Conservation (phyloP, 2,888 invertebrate genomes). For the Timandra comae region DNA sequence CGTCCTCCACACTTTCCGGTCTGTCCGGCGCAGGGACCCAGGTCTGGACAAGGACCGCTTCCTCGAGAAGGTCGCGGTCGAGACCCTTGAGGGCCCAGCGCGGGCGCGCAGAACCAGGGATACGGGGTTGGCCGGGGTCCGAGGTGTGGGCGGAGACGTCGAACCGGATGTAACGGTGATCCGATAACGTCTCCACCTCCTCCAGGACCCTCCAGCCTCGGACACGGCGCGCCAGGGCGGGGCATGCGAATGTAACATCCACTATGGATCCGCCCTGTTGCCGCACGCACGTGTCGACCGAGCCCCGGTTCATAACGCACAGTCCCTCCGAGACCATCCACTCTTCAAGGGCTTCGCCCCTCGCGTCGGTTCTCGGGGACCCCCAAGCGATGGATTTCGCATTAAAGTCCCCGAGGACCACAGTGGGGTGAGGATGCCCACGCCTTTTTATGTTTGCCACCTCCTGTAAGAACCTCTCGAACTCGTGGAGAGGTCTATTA, state of each 20-base stretch:
- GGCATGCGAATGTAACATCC: slow-evolving; percentile 4
- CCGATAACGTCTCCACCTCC: slow-evolving; percentile 1
- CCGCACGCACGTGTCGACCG: slow-evolving; percentile 1
- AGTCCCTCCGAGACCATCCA: neutral
- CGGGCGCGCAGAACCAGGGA: neutral
- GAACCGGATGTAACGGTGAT: slow-evolving; percentile 4
- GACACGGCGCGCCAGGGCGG: neutral
- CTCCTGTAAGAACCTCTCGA: slow-evolving; percentile 9
- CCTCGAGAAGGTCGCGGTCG: slow-evolving; percentile 5
- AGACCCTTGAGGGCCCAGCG: slow-evolving; percentile 11
- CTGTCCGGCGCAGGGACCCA: slow-evolving; percentile 1
- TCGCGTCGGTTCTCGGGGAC: neutral
- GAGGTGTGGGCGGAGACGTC: neutral
- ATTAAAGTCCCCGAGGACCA: slow-evolving; percentile 11
- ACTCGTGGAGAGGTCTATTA: slow-evolving; percentile 15
- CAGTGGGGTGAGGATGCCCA: slow-evolving; percentile 2
- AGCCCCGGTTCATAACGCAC: neutral
- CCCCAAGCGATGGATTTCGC: slow-evolving; percentile 20
- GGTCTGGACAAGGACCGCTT: slow-evolving; percentile 11
- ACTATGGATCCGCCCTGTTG: slow-evolving; percentile 5
- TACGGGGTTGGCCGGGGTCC: neutral
- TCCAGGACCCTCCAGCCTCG: slow-evolving; percentile 2
- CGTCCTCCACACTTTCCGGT: neutral
- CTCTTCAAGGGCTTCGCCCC: neutral
- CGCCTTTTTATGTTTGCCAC: slow-evolving; percentile 1